A percentile compares a stretch with the other conserved stretches of the same genome.
Evolutionary conservation across 2,888 invertebrate species (phyloP).

Genomic region (Dioctria rufipes): DNA sequence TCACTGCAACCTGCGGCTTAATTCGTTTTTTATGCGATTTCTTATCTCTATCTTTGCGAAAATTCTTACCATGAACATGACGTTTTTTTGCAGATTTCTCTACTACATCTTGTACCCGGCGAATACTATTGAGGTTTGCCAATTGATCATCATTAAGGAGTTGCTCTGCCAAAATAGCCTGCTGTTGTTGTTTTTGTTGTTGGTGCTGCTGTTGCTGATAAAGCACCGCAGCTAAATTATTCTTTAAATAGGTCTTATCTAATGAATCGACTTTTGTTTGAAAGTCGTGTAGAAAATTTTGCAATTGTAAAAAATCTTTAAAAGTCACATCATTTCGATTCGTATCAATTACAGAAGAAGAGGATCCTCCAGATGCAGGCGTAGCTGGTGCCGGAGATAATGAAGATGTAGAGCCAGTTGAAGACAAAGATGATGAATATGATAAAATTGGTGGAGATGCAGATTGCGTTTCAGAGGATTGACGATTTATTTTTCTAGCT

Average conservation of each 20-base stretch:
- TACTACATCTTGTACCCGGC: background rate
- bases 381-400: constrained; percentile 22
- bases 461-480: constrained; percentile 27
- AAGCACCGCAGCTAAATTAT: constrained; percentile 6
- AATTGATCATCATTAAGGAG: too few relatives aligned
- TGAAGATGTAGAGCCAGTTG: constrained; percentile 56
- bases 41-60: constrained; percentile 11
- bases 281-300: constrained; percentile 33
- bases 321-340: constrained; percentile 8
- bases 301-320: constrained; percentile 33
- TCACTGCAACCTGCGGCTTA: background rate
- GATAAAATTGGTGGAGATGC: constrained; percentile 61
- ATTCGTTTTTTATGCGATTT: constrained; percentile 8
- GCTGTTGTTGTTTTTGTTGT: background rate
- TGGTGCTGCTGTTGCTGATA: background rate
- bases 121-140: background rate
- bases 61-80: background rate
- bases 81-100: background rate
- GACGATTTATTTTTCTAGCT: background rate
- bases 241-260: constrained; percentile 25
- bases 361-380: background rate
- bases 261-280: constrained; percentile 19
- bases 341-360: background rate
- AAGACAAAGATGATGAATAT: constrained; percentile 61
- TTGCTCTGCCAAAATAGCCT: too few relatives aligned